phyloP scores from a whole-genome alignment of 2,888 invertebrate species.

The Trypoxylon attenuatum region DNA sequence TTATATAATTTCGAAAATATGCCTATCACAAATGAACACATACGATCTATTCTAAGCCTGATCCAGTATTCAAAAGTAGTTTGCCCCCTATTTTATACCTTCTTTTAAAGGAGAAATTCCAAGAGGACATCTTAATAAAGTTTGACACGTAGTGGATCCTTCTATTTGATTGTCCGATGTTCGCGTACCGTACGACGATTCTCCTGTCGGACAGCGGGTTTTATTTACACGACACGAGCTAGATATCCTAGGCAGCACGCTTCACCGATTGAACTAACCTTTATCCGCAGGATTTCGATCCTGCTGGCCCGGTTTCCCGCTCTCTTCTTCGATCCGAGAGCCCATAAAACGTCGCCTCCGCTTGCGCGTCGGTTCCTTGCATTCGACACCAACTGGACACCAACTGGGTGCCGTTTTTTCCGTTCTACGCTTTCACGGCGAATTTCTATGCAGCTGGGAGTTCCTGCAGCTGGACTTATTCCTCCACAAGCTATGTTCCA shows the following conservation, averaged over 20 bases:
- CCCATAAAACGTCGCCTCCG: conserved; percentile 32
- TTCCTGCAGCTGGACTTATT: conserved; percentile 17
- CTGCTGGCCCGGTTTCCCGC: conserved; percentile 5
- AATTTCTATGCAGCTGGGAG: conserved; percentile 27
- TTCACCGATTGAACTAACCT: conserved; percentile 21
- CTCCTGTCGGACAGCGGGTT: conserved; percentile 14
- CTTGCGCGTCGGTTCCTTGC: no score
- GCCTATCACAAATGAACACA: no score
- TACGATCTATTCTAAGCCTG: no score
- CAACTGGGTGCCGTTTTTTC: conserved; percentile 3
- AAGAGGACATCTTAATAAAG: not conserved
- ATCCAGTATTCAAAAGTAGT: no score
- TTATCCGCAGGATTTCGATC: conserved; percentile 40
- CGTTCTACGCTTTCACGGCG: conserved; percentile 3
- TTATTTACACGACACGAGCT: conserved; percentile 26
- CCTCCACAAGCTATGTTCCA: conserved; percentile 7
- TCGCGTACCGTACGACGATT: conserved; percentile 10
- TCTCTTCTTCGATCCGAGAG: conserved; percentile 11
- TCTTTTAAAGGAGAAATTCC: no score
- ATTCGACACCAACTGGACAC: conserved; percentile 25
- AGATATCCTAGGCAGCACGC: conserved; percentile 10
- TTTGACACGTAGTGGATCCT: not conserved
- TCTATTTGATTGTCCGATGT: conserved; percentile 3
- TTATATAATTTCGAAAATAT: no score
- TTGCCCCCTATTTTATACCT: no score